Evolutionary conservation across 2,797 vertebrate species (phyloP), one percentile per base, ranked within the genome.

Genomic region (Neostethus bicornis): DNA sequence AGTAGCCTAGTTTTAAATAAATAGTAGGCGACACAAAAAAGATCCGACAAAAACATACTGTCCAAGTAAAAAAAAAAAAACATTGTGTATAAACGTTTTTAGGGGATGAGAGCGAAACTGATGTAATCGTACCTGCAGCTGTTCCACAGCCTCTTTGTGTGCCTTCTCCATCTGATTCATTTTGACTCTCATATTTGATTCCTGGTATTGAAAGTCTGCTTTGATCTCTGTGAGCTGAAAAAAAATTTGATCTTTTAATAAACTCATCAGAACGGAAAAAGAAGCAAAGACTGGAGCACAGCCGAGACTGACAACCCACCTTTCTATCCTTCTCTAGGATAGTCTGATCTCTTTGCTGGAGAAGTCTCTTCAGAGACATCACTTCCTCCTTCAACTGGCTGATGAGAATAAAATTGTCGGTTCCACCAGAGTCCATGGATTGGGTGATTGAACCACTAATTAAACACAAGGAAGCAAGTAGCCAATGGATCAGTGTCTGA

Each of bases 101-200:
- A 16, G 13, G 12, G 4, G 10, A 32, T 16, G 6, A 8, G 14
- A 16, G n/a, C 4, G 10, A 10, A 5, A 32, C 32, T 14, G 14
- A n/a, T 41, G 17, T 20, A 20, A 12, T 20, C 56, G 9, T 87
- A 98, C 97, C 94, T 97, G 96, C 75, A 98, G 92, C 58, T 93
- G 95, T 84, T 99, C 97, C 90, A 99, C 96, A 55, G 95, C 74
- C 81, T 99, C 97, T 85, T 98, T 99, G 87, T 99, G 97, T 17
- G 95, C 90, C 75, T 97, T 98, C 70, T 99, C 97, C 96, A 99
- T 98, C 86, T 95, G 96, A 88, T 99, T 99, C 97, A 99, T 99
- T 86, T 99, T 99, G 39, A 95, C 92, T 86, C 97, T 94, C 91
- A 99, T 93, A 69, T 96, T 98, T 64, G 94, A 96, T 69, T 99